These are phyloP conservation scores for Ephydatia muelleri DNA, from an alignment of 37 sponge, comb jelly and placozoan species.

Conservation along the genomic window DNA sequence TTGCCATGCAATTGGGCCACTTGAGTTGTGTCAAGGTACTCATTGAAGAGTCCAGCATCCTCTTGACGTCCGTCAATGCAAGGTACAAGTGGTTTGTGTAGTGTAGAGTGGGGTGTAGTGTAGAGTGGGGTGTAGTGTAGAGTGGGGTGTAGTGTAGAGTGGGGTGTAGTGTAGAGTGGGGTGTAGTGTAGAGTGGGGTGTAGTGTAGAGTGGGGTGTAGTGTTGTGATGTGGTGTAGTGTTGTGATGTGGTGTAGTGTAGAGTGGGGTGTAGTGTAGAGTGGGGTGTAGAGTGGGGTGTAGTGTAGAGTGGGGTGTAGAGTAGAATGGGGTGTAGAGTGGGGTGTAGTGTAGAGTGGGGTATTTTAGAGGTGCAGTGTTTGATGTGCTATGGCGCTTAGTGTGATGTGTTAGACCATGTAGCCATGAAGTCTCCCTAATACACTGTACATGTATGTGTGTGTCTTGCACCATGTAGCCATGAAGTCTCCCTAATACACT, in stretches of 20 bases:
- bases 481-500: neutral
- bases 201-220: neutral
- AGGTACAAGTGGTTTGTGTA: slow-evolving; percentile 28
- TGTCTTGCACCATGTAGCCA: no score
- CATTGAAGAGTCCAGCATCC: slow-evolving; percentile 65
- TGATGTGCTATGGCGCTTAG: no score
- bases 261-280: neutral
- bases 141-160: neutral
- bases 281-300: no score
- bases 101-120: neutral
- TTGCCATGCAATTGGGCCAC: slow-evolving; percentile 84
- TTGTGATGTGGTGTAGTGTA: neutral
- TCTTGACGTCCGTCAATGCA: slow-evolving; percentile 66
- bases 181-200: neutral
- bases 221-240: neutral
- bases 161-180: neutral
- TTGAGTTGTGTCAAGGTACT: slow-evolving; percentile 66
- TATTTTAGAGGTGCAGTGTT: no score
- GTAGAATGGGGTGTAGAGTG: no score
- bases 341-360: no score
- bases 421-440: neutral
- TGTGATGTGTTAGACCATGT: no score
- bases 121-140: neutral
- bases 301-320: no score
- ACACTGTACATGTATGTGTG: neutral